phyloP scores from a whole-genome alignment of 1,140 invertebrate genomes.

The Drosophila triauraria region DNA sequence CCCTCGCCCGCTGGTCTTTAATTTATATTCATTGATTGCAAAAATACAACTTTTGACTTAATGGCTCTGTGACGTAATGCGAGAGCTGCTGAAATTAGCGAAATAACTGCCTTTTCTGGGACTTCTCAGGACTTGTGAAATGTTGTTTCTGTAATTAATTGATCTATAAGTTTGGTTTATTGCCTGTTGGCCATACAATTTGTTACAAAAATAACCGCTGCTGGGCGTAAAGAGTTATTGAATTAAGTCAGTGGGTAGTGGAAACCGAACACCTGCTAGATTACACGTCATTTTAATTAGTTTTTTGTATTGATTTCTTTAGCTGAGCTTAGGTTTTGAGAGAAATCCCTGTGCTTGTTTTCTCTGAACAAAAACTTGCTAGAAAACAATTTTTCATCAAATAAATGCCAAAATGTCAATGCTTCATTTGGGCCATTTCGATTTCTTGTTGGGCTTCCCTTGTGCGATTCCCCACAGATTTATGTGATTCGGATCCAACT shows the following conservation, averaged over 20 bases:
- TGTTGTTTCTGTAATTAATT: slow-evolving; percentile 49
- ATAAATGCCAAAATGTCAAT: slow-evolving; percentile 54
- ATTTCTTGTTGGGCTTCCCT: slow-evolving; percentile 2
- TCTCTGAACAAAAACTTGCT: neutral
- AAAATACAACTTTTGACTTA: slow-evolving; percentile 62
- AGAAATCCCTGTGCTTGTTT: slow-evolving; percentile 1
- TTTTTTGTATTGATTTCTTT: slow-evolving; percentile 3
- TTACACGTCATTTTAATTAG: slow-evolving; percentile 27
- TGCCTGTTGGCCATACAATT: slow-evolving; percentile 12
- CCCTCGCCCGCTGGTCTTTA: slow-evolving; percentile 27
- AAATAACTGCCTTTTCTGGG: slow-evolving; percentile 28
- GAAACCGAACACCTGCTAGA: slow-evolving; percentile 30
- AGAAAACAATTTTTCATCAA: slow-evolving; percentile 50
- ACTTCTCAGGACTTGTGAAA: slow-evolving; percentile 42
- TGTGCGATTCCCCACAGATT: slow-evolving; percentile 20
- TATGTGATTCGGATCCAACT: slow-evolving; percentile 9
- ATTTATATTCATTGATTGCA: slow-evolving; percentile 81
- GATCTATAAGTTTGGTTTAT: slow-evolving; percentile 19
- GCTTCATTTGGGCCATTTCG: slow-evolving; percentile 13
- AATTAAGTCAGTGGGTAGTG: slow-evolving; percentile 12
- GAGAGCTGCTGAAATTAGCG: slow-evolving; percentile 37
- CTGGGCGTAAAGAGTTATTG: slow-evolving; percentile 11
- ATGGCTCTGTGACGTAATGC: slow-evolving; percentile 55
- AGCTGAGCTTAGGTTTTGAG: neutral
- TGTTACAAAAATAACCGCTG: slow-evolving; percentile 11